Base-by-base conservation (phyloP, 1,140 invertebrate genomes). In the Orussus abietinus region DNA sequence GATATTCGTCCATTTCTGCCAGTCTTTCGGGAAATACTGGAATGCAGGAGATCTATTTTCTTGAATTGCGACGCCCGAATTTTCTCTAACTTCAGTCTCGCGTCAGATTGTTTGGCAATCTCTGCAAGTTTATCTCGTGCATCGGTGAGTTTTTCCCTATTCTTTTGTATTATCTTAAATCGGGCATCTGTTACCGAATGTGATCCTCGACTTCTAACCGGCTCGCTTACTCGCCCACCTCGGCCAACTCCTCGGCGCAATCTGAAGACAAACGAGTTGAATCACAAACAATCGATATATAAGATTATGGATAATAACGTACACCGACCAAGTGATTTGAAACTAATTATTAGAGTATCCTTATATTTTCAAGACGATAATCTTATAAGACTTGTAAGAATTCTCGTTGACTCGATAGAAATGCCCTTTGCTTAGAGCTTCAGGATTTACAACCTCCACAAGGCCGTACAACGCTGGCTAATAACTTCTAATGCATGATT, bases 51-150 rank as follows among this genome's bases (percentile, higher is more conserved):
- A 11, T 62, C 52, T 18, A 40, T 37, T 37, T 66, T 68, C 33
- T 64, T 72, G 0, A 58, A 46, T 3, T 66, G 60, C 0, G 54
- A 48, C 0, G 66, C 66, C 15, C 75, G 55, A 13, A 79, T 51
- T 57, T 77, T 77, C 25, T 77, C 62, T 6, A 85, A 53, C 50
- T 80, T 77, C 17, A 77, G 69, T 28, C 84, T 69, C 0, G 82
- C 82, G 64, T 86, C 84, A 13, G 66, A 78, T 47, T 80, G 79
- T 51, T 81, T 80, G 2, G 80, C 80, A 38, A 80, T 78, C 64
- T 82, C 75, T 5, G 77, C 77, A n/a, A 86, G 66, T 43, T 83
- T 79, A 35, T 85, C 84, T 33, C 84, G 66, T 3, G 84, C 84
- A 72, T 86, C 84, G 0, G 69, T 73, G 3, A 86, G 71, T 30